Evolutionary conservation across 2,888 invertebrate genomes (phyloP).

Genomic region (Dioctria linearis): DNA sequence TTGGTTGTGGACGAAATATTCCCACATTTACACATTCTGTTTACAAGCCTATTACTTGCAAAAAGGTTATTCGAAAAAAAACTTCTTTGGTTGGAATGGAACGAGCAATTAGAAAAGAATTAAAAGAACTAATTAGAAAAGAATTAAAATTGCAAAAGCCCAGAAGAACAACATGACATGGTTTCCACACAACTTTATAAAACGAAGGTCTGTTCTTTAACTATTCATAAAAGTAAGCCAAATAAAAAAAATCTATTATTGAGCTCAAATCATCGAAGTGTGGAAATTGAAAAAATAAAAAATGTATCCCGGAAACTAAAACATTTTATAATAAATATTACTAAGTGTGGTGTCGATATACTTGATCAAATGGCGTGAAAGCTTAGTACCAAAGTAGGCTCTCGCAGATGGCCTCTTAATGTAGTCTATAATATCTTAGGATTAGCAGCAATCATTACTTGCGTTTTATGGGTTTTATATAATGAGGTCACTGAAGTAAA

Average conservation of each 20-base stretch:
- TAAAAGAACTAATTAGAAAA: too few species aligned
- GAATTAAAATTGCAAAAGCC: not conserved
- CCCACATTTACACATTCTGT: slow-evolving; percentile 62
- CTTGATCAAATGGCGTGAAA: slow-evolving; percentile 59
- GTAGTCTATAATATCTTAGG: slow-evolving; percentile 60
- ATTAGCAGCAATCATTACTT: slow-evolving; percentile 59
- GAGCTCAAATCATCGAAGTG: slow-evolving; percentile 6
- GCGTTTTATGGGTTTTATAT: slow-evolving; percentile 60
- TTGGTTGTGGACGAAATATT: slow-evolving; percentile 60
- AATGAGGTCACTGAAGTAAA: slow-evolving; percentile 57
- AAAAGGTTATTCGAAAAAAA: not conserved
- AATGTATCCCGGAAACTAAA: not conserved
- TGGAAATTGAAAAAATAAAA: slow-evolving; percentile 4
- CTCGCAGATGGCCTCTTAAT: too few species aligned
- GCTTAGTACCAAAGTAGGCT: too few species aligned
- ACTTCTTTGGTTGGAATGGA: slow-evolving; percentile 43
- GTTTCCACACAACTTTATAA: slow-evolving; percentile 10
- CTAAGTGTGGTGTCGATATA: slow-evolving; percentile 58
- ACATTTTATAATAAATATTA: slow-evolving; percentile 59
- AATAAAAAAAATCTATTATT: slow-evolving; percentile 16
- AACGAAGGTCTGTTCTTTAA: not conserved
- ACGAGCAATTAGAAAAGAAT: slow-evolving; percentile 38
- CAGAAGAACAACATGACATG: not conserved
- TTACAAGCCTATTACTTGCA: not conserved
- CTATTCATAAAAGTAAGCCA: not conserved